phyloP scores from a whole-genome alignment of 2,113 vertebrate genomes.

The Falcunculus frontatus region DNA sequence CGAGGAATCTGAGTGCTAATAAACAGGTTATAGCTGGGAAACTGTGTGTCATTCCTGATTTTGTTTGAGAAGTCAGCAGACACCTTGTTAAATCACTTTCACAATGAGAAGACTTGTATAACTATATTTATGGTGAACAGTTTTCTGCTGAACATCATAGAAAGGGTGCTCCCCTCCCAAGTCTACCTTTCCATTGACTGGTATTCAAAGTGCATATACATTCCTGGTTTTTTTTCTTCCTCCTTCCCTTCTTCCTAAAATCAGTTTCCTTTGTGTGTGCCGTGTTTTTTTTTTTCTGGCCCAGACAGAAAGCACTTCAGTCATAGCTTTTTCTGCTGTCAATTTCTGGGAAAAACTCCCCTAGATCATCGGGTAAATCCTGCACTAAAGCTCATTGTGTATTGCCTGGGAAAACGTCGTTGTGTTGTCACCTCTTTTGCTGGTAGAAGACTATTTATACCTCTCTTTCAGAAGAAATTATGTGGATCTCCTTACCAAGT shows the following conservation, averaged over 20 bases:
- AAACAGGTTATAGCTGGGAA: not conserved
- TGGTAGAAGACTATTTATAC: not conserved
- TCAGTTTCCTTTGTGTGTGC: not conserved
- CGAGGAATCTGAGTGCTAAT: not conserved
- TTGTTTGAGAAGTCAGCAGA: not conserved
- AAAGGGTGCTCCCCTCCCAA: not conserved
- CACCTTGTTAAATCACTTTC: not conserved
- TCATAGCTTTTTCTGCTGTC: not conserved
- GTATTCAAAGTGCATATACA: rapidly evolving
- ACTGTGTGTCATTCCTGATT: rapidly evolving
- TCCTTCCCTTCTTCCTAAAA: not conserved
- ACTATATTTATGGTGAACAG: rapidly evolving
- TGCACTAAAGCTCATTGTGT: not conserved
- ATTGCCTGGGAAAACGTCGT: rapidly evolving
- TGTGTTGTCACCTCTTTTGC: not conserved
- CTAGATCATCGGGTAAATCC: not conserved
- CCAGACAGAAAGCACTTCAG: not conserved
- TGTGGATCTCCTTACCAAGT: not conserved
- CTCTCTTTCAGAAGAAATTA: not conserved
- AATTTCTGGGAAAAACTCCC: not conserved
- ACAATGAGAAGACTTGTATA: not conserved
- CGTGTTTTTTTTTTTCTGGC: not conserved
- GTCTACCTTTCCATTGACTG: not conserved
- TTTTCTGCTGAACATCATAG: not conserved
- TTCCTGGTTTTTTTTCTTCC: not conserved